Base-by-base conservation (phyloP, 2,797 vertebrate genomes). In the Epinephelus coioides region DNA sequence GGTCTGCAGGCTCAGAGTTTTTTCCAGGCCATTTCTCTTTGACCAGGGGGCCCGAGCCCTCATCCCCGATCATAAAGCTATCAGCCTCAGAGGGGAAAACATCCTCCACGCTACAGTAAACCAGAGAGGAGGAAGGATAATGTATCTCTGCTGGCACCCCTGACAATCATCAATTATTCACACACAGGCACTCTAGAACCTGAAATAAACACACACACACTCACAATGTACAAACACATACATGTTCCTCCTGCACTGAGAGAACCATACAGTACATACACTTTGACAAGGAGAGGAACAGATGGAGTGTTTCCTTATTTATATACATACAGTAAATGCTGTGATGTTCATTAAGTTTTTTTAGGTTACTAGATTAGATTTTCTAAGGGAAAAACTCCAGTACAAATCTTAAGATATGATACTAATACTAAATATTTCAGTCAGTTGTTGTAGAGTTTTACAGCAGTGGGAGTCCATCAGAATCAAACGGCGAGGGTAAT, bases 91-190 rank as follows among this genome's bases (percentile, higher is more conserved):
- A 85, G 79, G 54, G 76, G 57, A 60, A 82, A 82, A 76, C 81
- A 81, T 87, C 78, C 46, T 91, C 88, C 86, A 86, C 57, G 76
- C 90, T 89, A 86, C 92, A 85, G 75, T 76, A 54, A 90, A 66
- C 87, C 84, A 62, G 71, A 78, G 76, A 84, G 71, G 64, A 83
- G 69, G 62, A 21, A 9, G 80, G 88, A 87, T 88, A 88, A 84
- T 76, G 87, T 90, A 61, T 92, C 88, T 83, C 47, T 72, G 69
- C 83, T 62, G 77, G 82, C 76, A 83, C 70, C 85, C 49, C 74
- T 76, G 83, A 86, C 84, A 72, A 53, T 75, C 83, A 93, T 94
- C 86, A 91, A 94, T 94, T 90, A 94, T 94, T 94, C 84, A 94
- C 74, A 81, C 79, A n/a, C 82, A 79, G 85, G 54, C 89, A 78